Percentiles rank a stretch among this genome's conserved stretches.
Evolutionary conservation across 2,797 vertebrate species (phyloP).

Genomic region (Diceros bicornis): DNA sequence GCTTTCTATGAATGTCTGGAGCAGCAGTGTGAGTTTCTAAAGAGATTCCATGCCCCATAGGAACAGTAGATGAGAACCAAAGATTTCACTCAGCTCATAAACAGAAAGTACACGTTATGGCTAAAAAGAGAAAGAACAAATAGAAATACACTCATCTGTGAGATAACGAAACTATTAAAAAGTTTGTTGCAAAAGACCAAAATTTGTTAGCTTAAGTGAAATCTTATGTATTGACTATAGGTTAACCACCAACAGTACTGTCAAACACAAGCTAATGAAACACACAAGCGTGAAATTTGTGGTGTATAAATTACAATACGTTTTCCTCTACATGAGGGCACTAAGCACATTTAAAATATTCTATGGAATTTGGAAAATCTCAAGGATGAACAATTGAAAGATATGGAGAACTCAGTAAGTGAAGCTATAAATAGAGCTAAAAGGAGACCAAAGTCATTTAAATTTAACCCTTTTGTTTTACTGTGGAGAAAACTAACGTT

Average conservation of each 20-base stretch:
- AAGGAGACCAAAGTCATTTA: constrained; percentile 42
- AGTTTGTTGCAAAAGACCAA: not conserved
- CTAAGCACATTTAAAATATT: constrained; percentile 64
- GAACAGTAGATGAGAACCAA: not conserved
- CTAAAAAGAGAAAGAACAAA: constrained; percentile 28
- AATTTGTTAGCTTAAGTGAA: constrained; percentile 28
- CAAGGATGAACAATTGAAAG: not conserved
- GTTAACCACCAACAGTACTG: not conserved
- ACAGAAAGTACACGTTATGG: not conserved
- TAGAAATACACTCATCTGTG: not conserved
- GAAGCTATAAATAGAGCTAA: constrained; percentile 16
- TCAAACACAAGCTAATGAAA: constrained; percentile 51
- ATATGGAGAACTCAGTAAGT: not conserved
- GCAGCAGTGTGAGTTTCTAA: not conserved
- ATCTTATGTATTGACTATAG: not conserved
- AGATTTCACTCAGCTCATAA: constrained; percentile 12
- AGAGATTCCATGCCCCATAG: not conserved
- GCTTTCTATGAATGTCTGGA: not conserved
- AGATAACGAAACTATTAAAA: not conserved
- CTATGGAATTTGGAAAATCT: constrained; percentile 44
- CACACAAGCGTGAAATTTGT: not conserved
- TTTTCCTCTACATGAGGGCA: constrained; percentile 22
- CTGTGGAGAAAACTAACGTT: constrained; percentile 23
- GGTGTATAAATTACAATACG: not conserved
- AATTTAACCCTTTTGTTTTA: constrained; percentile 40